Evolutionary conservation across 1,140 invertebrate species (phyloP).

Genomic region (Holcopasites calliopsidis): DNA sequence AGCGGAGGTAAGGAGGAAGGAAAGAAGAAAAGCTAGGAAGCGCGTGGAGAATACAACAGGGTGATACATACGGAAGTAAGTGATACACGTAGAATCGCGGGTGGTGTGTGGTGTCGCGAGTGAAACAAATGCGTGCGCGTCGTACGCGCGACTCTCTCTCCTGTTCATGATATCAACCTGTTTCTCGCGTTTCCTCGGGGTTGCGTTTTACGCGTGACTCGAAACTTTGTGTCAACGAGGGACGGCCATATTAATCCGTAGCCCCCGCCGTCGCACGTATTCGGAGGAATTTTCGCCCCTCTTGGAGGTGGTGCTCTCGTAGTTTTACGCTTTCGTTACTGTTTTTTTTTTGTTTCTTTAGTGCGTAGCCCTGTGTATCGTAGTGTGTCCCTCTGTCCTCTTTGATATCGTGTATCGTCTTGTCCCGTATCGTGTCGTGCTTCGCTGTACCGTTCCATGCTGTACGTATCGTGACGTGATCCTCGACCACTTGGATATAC

Average conservation of each 20-base stretch:
- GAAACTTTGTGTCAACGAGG: conserved; percentile 69
- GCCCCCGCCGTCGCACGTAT: conserved; percentile 57
- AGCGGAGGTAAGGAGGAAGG: conserved; percentile 18
- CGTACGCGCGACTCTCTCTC: conserved; percentile 32
- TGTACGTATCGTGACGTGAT: conserved; percentile 17
- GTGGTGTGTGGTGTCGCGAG: conserved; percentile 54
- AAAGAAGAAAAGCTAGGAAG: conserved; percentile 21
- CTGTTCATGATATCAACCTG: conserved; percentile 22
- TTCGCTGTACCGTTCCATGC: not conserved
- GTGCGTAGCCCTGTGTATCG: not conserved
- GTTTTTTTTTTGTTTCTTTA: not conserved
- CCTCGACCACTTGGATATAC: conserved; percentile 30
- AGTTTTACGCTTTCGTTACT: no score
- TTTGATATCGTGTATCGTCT: not conserved
- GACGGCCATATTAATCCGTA: conserved; percentile 76
- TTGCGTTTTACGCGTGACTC: conserved; percentile 49
- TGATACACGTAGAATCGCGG: conserved; percentile 36
- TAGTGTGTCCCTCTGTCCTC: not conserved
- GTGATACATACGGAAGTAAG: conserved; percentile 29
- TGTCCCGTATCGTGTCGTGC: conserved; percentile 8
- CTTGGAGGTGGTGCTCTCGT: conserved; percentile 21
- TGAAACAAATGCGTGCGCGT: conserved; percentile 62
- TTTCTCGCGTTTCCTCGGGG: conserved; percentile 27
- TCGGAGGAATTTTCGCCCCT: conserved; percentile 23
- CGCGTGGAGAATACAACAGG: conserved; percentile 55